These are phyloP conservation scores for Esperia sulphurella DNA, from an alignment of 2,888 invertebrate genomes.

Conservation along the genomic window DNA sequence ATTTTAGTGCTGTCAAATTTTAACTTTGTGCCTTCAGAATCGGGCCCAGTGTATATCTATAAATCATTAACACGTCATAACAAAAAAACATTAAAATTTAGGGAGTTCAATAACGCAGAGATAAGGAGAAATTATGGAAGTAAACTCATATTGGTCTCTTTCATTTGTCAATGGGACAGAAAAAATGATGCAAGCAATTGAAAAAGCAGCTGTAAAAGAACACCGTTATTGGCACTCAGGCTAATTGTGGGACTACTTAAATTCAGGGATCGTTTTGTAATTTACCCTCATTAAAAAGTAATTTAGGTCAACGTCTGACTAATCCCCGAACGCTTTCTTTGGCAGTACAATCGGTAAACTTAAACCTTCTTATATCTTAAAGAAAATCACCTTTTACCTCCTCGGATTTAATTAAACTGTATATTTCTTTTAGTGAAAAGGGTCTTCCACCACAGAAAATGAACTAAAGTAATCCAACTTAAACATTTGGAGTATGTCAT, in stretches of 20 bases:
- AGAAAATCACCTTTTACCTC: background rate
- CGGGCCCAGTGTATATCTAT: too few species aligned
- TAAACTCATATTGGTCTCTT: too few species aligned
- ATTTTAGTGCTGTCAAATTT: too few species aligned
- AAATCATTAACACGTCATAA: too few species aligned
- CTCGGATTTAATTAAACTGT: background rate
- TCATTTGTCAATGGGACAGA: too few species aligned
- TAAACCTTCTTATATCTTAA: slow-evolving; percentile 2
- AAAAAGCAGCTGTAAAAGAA: too few species aligned
- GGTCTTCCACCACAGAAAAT: slow-evolving; percentile 15
- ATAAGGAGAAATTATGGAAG: too few species aligned
- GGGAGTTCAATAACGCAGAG: too few species aligned
- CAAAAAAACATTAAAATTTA: too few species aligned
- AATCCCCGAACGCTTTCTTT: slow-evolving; percentile 24
- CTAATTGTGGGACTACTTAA: slow-evolving; percentile 17
- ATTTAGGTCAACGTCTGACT: slow-evolving; percentile 48
- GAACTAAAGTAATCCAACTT: slow-evolving; percentile 22
- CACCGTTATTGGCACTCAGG: background rate
- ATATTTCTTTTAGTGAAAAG: too few species aligned
- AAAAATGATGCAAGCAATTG: too few species aligned
- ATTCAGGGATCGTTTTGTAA: slow-evolving; percentile 31
- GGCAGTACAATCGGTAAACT: slow-evolving; percentile 16
- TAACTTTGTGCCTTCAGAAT: too few species aligned
- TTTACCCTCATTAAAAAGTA: slow-evolving; percentile 47
- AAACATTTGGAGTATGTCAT: slow-evolving; percentile 44